These are phyloP conservation scores for Spizella passerina DNA, from an alignment of 2,797 vertebrate species.

Conservation along the genomic window DNA sequence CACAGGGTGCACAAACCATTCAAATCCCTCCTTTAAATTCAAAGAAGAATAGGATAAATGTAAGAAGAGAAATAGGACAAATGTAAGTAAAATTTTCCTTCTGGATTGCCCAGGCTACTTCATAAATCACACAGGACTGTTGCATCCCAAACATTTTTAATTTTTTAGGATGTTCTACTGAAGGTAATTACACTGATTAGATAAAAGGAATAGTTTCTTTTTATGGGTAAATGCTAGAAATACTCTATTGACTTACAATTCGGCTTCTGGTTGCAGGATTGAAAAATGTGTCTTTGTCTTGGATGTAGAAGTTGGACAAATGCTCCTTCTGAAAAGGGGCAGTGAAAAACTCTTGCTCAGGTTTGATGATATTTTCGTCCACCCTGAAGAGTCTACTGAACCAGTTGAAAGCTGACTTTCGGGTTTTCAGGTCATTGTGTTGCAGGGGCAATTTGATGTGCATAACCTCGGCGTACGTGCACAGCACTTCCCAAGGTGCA, in stretches of 20 bases:
- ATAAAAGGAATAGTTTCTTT: neutral
- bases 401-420: slow-evolving; percentile 79
- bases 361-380: slow-evolving; percentile 82
- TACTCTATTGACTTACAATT: slow-evolving; percentile 80
- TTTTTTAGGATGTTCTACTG: neutral
- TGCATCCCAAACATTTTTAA: neutral
- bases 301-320: slow-evolving; percentile 82
- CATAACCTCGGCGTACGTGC: slow-evolving; percentile 87
- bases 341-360: slow-evolving; percentile 90
- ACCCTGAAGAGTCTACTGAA: slow-evolving; percentile 86
- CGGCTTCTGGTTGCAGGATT: slow-evolving; percentile 90
- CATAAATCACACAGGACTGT: neutral
- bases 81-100: neutral
- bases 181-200: neutral
- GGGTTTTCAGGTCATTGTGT: slow-evolving; percentile 79
- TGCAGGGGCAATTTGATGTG: slow-evolving; percentile 91
- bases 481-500: slow-evolving; percentile 89
- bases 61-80: neutral
- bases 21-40: neutral
- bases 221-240: neutral
- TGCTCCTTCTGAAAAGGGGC: slow-evolving; percentile 90
- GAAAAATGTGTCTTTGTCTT: slow-evolving; percentile 87
- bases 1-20: neutral
- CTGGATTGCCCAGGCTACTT: neutral
- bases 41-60: neutral